Evolutionary conservation across 2,113 vertebrate genomes (phyloP).

Genomic region (Chaetorhynchus papuensis): DNA sequence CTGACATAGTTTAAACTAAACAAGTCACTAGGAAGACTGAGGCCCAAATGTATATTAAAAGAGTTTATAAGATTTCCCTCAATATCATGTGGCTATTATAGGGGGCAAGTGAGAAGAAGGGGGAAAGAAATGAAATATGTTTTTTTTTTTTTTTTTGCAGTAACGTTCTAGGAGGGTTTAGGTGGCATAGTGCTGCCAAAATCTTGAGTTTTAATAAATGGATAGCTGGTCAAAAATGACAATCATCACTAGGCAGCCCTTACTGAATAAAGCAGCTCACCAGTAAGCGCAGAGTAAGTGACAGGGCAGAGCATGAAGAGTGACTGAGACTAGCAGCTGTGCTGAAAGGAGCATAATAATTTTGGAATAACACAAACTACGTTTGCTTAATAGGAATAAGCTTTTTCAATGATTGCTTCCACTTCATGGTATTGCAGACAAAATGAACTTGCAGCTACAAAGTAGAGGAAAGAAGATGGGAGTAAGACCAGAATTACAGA

Average conservation of each 20-base stretch:
- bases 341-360: neutral
- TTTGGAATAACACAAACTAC: neutral
- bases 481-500: neutral
- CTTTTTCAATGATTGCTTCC: neutral
- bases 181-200: neutral
- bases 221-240: slow-evolving; percentile 5
- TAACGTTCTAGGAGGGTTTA: neutral
- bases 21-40: slow-evolving; percentile 14
- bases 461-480: neutral
- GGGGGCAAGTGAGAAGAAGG: neutral
- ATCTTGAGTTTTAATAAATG: slow-evolving; percentile 6
- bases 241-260: neutral
- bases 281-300: neutral
- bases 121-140: neutral
- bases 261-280: neutral
- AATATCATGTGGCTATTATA: neutral
- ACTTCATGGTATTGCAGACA: neutral
- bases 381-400: neutral
- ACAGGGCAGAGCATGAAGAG: neutral
- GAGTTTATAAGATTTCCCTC: neutral
- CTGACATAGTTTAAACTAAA: slow-evolving; percentile 54
- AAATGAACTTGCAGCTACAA: neutral
- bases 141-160: neutral
- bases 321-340: neutral
- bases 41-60: neutral